Base-by-base conservation (phyloP, 2,113 vertebrate species). In the Glareola pratincola region DNA sequence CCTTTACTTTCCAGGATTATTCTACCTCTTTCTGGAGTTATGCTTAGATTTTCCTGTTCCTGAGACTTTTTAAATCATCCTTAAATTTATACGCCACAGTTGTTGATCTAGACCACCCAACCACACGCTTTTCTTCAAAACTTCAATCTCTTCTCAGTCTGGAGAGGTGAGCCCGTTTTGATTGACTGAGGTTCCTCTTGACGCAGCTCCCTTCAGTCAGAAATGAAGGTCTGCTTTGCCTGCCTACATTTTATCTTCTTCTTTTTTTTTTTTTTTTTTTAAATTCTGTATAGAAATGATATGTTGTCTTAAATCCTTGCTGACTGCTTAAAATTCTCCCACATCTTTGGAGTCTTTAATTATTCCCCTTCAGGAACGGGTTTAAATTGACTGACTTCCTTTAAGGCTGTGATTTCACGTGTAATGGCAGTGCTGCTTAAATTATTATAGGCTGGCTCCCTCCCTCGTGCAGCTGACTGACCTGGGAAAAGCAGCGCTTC, bases 271-370 rank as follows among this genome's bases (percentile, higher is more conserved):
- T 79, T 51, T 80, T n/a, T 73, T 73, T 51, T 80, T n/a, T 72
- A 60, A 30, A 79, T 89, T 89, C 64, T 60, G 10, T 30, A n/a
- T 92, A 81, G 81, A 51, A 91, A 93, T 87, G 89, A 87, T 96
- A 87, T 51, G 84, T 95, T 97, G 93, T 85, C 84, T 95, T 81
- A 92, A 97, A 94, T 87, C 94, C 91, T 96, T 56, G 91, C 96
- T 79, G 96, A 81, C 96, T 97, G 90, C 90, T 96, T 97, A 96
- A 96, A 97, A 97, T 97, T 97, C 93, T 91, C 95, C 95, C 74
- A 90, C 90, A 94, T 96, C 95, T 92, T 97, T 37, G 69, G 73
- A 79, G 93, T 95, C 90, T 95, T 96, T 97, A 96, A 97, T 97
- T 97, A 96, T 97, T 97, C 96, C 87, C 92, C 95, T 97, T 96